Evolutionary conservation across 2,888 invertebrate genomes (phyloP).

Genomic region (Hydraecia micacea): DNA sequence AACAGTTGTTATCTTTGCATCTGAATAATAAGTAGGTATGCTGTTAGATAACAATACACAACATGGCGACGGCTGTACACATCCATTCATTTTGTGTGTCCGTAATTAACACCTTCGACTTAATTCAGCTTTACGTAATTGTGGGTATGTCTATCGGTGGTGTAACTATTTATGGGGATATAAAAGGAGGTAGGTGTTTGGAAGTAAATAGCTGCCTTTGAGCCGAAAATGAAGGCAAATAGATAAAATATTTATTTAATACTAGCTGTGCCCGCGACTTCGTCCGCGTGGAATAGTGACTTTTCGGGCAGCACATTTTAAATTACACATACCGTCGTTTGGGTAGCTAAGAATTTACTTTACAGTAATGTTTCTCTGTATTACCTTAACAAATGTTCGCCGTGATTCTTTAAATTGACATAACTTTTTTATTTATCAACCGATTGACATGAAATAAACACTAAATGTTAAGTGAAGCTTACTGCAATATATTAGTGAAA

Average conservation of each 20-base stretch:
- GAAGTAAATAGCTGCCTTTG: neutral
- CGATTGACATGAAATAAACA: too few species aligned
- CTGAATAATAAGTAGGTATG: conserved; percentile 70
- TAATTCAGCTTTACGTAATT: conserved; percentile 55
- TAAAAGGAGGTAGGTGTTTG: neutral
- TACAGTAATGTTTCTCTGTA: too few species aligned
- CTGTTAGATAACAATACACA: conserved; percentile 68
- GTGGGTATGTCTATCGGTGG: conserved; percentile 2
- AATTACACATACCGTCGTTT: too few species aligned
- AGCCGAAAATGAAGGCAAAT: neutral
- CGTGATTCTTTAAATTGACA: too few species aligned
- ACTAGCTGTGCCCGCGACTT: too few species aligned
- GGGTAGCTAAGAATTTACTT: too few species aligned
- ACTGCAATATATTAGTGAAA: too few species aligned
- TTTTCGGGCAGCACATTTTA: too few species aligned
- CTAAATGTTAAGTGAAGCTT: too few species aligned
- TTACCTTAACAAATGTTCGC: too few species aligned
- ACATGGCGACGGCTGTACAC: conserved; percentile 57
- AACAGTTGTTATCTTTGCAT: conserved; percentile 63
- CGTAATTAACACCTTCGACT: conserved; percentile 63
- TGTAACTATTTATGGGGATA: conserved; percentile 22
- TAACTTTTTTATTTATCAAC: too few species aligned
- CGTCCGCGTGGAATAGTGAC: too few species aligned
- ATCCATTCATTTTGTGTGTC: conserved; percentile 60
- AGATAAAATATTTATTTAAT: neutral